A percentile compares a stretch with the other conserved stretches of the same genome.
These are phyloP conservation scores for Doris montereyensis DNA, from an alignment of 2,888 invertebrate species.

Conservation along the genomic window DNA sequence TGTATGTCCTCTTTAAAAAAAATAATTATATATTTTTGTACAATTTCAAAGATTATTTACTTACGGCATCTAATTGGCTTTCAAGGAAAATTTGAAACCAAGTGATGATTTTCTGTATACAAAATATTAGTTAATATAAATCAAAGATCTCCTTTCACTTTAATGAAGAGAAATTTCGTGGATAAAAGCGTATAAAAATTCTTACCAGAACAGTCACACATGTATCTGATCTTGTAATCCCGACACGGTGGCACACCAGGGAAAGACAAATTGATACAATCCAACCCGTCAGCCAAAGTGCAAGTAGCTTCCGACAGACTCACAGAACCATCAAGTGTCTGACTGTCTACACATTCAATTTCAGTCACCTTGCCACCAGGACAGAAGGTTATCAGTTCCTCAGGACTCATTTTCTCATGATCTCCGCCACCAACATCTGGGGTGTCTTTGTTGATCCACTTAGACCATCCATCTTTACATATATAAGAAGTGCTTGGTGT, in stretches of 20 bases:
- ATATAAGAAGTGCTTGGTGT: background rate
- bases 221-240: conserved; percentile 67
- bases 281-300: conserved; percentile 80
- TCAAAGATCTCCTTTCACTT: too few species aligned
- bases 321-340: conserved; percentile 51
- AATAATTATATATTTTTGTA: too few species aligned
- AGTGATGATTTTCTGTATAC: too few species aligned
- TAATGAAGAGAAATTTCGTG: too few species aligned
- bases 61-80: too few species aligned
- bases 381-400: conserved; percentile 55
- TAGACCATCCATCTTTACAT: conserved; percentile 50
- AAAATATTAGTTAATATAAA: too few species aligned
- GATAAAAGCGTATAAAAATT: too few species aligned
- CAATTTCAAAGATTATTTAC: too few species aligned
- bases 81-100: too few species aligned
- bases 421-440: conserved; percentile 55
- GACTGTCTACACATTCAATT: conserved; percentile 62
- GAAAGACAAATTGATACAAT: conserved; percentile 75
- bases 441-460: conserved; percentile 58
- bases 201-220: conserved; percentile 74
- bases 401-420: conserved; percentile 50
- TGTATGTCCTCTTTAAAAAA: too few species aligned
- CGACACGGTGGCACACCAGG: conserved; percentile 52
- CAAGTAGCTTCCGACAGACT: conserved; percentile 60
- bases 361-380: conserved; percentile 58